Base-by-base conservation (phyloP, 2,888 invertebrate genomes). In the Oligia latruncula region DNA sequence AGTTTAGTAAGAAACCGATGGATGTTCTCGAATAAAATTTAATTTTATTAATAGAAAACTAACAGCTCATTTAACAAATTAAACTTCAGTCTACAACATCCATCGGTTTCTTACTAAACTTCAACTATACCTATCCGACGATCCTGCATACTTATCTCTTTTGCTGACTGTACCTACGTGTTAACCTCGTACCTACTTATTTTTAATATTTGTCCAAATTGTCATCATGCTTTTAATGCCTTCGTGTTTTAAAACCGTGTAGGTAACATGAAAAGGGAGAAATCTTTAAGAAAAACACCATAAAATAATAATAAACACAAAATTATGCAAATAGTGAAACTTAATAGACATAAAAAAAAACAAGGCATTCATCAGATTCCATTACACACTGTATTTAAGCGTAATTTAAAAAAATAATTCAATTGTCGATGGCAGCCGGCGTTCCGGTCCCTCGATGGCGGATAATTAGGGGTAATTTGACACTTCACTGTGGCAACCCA, bases 401-500 rank as follows among this genome's bases (percentile, higher is more conserved):
- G 87, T 88, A 90, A 90, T 89, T 89, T 71, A 85, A 90, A 60
- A 88, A 90, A 88, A 83, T 75, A 87, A 89, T 90, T 89, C 90
- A 88, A 90, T 90, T 90, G 90, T 89, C 89, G 87, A 90, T 89
- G 83, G 87, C 86, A 90, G 89, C 89, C 89, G 87, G 86, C 88
- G 87, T 86, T 92, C 92, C 92, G 92, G 90, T 90, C 87, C 89
- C 90, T 88, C 84, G 88, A 90, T 90, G 84, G 87, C 89, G 88
- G 89, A 91, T 92, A 92, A 93, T 92, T 92, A 92, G 89, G 91
- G 88, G 93, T 93, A 93, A 93, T 92, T 92, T 88, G 93, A 93
- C 92, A 93, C 93, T 93, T 90, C 87, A 90, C 77, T 84, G 89
- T 89, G 90, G 89, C 89, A 89, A 90, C 89, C 82, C 90, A 89